These are phyloP conservation scores for Alloplasta piceator DNA, from an alignment of 2,888 invertebrate genomes.

Conservation along the genomic window DNA sequence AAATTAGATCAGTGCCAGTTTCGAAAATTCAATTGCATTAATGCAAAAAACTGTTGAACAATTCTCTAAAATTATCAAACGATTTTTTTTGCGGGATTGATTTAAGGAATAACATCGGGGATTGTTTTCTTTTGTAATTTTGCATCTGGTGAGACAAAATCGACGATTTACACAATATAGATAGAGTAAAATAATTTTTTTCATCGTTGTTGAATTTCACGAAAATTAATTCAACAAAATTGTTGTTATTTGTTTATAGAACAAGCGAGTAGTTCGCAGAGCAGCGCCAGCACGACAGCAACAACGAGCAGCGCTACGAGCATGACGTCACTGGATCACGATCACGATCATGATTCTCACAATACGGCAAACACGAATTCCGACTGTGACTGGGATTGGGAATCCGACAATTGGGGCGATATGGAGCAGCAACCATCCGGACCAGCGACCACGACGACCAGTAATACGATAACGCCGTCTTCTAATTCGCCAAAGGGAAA, in stretches of 20 bases:
- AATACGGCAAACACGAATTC: conserved; percentile 88
- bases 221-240: too few relatives aligned
- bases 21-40: too few relatives aligned
- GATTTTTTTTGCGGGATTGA: too few relatives aligned
- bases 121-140: too few relatives aligned
- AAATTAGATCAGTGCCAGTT: too few relatives aligned
- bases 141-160: too few relatives aligned
- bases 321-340: conserved; percentile 94
- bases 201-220: too few relatives aligned
- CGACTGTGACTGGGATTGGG: conserved; percentile 95
- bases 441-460: conserved; percentile 77
- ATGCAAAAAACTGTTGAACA: too few relatives aligned
- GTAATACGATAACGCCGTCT: conserved; percentile 84
- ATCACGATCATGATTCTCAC: conserved; percentile 88
- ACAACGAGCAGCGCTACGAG: conserved; percentile 95
- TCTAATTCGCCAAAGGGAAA: conserved; percentile 87
- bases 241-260: conserved; percentile 84
- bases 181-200: too few relatives aligned
- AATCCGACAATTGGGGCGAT: conserved; percentile 95
- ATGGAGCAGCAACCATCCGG: conserved; percentile 88
- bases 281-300: conserved; percentile 93
- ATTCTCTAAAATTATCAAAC: too few relatives aligned
- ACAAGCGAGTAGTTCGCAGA: conserved; percentile 87
- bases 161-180: too few relatives aligned
- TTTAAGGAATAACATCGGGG: too few relatives aligned